Base-by-base conservation (phyloP, 2,113 vertebrate species). In the Callionymus lyra region DNA sequence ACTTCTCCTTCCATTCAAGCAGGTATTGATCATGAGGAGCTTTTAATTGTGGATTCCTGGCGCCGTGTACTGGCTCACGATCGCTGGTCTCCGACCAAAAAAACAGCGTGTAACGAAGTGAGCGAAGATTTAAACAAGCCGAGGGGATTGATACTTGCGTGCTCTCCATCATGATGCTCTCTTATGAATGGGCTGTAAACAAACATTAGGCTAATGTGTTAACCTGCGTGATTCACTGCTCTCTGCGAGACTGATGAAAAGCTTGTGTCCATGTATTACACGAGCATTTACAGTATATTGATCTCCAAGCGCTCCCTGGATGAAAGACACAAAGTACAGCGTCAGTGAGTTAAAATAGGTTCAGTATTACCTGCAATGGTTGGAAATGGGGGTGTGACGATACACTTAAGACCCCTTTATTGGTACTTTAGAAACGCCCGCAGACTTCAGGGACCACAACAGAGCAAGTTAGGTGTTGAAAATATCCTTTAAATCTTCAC, bases 111-210 rank as follows among this genome's bases (percentile, higher is more conserved):
- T 37, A 38, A 47, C 18, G 31, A 27, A 55, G 17, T 33, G 53
- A 68, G 35, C 36, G 6, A 21, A 31, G 31, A 4, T 50, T 67
- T 41, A 43, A 38, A 27, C 53, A 19, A 27, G 53, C 57, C 53
- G 61, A 61, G 73, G 47, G 39, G 64, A 65, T 70, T 63, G 59
- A 74, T 68, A 74, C 65, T 66, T 53, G 53, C 19, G 54, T 60
- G 47, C 49, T 32, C n/a, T 35, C 47, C 11, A 34, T 4, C 17
- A 61, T 41, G 44, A 61, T 4, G 43, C 37, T 48, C 44, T 12
- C 35, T 60, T 48, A 49, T 44, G 34, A 64, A 62, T 52, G 48
- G 44, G 48, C 43, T 31, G 58, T 53, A 44, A 63, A 66, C 43
- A 54, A 54, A 62, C 39, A 54, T 65, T 61, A 48, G 57, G 63